A percentile compares a stretch with the other conserved stretches of the same genome.
Evolutionary conservation across 2,113 vertebrate species (phyloP).

Genomic region (Anguilla japonica): DNA sequence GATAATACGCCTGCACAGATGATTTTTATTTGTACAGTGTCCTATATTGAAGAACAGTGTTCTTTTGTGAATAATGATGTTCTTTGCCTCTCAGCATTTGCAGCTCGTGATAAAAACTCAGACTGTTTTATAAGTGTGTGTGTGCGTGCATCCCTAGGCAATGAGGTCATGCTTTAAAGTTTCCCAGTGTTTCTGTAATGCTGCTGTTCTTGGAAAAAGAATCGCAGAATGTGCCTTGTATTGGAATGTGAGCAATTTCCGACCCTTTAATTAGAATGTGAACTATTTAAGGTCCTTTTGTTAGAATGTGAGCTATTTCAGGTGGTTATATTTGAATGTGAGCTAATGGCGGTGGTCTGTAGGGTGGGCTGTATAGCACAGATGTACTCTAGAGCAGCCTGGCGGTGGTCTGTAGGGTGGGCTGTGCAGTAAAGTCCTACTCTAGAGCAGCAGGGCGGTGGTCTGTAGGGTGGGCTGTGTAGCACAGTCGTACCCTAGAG

Average conservation of each 20-base stretch:
- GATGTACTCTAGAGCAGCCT: too few relatives aligned
- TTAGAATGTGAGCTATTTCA: too few relatives aligned
- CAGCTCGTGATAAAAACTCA: background rate
- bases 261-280: conserved; percentile 13
- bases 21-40: background rate
- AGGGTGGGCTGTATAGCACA: too few relatives aligned
- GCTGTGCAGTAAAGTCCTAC: too few relatives aligned
- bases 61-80: background rate
- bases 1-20: background rate
- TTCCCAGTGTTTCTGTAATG: background rate
- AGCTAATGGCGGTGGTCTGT: too few relatives aligned
- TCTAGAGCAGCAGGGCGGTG: too few relatives aligned
- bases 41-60: background rate
- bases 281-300: conserved; percentile 7
- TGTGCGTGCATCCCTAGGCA: background rate
- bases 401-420: too few relatives aligned
- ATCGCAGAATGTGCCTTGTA: background rate
- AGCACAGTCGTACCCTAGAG: too few relatives aligned
- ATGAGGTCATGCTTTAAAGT: conserved; percentile 22
- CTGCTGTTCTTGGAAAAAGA: background rate
- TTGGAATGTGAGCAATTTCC: conserved; percentile 7
- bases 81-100: background rate
- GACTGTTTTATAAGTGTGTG: background rate
- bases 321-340: too few relatives aligned
- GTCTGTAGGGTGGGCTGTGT: too few relatives aligned